These are phyloP conservation scores for Antheraea pernyi DNA, from an alignment of 1,140 invertebrate species.

Conservation along the genomic window DNA sequence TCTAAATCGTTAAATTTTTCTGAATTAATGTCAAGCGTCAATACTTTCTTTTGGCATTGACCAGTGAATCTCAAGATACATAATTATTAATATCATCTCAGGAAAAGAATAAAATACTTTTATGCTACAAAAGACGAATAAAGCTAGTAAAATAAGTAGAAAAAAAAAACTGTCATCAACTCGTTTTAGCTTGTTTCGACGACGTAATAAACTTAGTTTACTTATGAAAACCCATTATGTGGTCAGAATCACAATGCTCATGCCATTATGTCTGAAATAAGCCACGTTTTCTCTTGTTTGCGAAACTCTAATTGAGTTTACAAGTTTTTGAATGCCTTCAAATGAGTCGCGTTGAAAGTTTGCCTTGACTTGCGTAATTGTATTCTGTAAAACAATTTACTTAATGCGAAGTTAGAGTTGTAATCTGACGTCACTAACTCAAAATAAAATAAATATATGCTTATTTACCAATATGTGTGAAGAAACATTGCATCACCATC, in stretches of 20 bases:
- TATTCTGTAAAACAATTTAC: constrained; percentile 24
- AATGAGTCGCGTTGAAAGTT: constrained; percentile 26
- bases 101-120: no score
- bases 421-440: neutral
- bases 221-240: constrained; percentile 4
- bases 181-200: neutral
- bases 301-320: constrained; percentile 25
- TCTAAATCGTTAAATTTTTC: no score
- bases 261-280: constrained; percentile 3
- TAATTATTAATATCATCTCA: no score
- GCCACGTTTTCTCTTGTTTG: constrained; percentile 25
- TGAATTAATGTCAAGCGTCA: no score
- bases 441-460: no score
- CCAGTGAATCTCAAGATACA: no score
- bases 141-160: no score
- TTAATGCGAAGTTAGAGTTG: constrained; percentile 6
- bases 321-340: constrained; percentile 29
- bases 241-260: constrained; percentile 2
- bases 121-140: no score
- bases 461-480: no score
- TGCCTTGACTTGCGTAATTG: constrained; percentile 19
- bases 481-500: no score
- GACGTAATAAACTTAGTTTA: neutral
- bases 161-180: no score
- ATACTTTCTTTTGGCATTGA: no score